Evolutionary conservation across 2,797 vertebrate genomes (phyloP).

Genomic region (Girardinus metallicus): DNA sequence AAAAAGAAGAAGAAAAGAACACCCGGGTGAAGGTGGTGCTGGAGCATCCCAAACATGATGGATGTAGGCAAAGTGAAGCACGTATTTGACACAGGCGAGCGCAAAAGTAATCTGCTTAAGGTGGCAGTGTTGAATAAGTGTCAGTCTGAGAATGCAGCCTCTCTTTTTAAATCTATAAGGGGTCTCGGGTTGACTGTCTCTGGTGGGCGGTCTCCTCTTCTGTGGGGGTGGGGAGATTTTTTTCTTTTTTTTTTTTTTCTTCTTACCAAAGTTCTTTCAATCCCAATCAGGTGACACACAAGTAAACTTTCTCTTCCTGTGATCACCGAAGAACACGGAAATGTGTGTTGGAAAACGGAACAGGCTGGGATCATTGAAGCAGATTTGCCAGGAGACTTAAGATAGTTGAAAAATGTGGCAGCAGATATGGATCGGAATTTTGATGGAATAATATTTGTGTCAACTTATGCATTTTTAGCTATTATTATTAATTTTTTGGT

Average conservation of each 20-base stretch:
- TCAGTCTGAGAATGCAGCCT: conserved; percentile 96
- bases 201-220: conserved; percentile 97
- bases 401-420: conserved; percentile 8
- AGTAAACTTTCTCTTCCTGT: conserved; percentile 78
- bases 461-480: conserved; percentile 1
- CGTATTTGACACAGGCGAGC: conserved; percentile 75
- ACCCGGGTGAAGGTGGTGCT: conserved; percentile 87
- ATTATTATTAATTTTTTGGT: background rate
- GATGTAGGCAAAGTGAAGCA: conserved; percentile 80
- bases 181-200: conserved; percentile 93
- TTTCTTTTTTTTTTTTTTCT: conserved; percentile 73
- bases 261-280: conserved; percentile 86
- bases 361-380: background rate
- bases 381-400: conserved; percentile 1
- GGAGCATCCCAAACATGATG: conserved; percentile 91
- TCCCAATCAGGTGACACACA: conserved; percentile 93
- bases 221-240: conserved; percentile 90
- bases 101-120: conserved; percentile 86
- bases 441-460: conserved; percentile 12
- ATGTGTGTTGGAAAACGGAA: conserved; percentile 12
- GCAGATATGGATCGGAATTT: conserved; percentile 14
- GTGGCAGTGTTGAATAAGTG: conserved; percentile 98
- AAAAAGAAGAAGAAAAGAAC: conserved; percentile 90
- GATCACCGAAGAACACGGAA: conserved; percentile 44
- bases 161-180: conserved; percentile 99